A percentile compares a stretch with the other conserved stretches of the same genome.
Conservation (phyloP, 2,888 invertebrate genomes). For the Eupithecia inturbata region DNA sequence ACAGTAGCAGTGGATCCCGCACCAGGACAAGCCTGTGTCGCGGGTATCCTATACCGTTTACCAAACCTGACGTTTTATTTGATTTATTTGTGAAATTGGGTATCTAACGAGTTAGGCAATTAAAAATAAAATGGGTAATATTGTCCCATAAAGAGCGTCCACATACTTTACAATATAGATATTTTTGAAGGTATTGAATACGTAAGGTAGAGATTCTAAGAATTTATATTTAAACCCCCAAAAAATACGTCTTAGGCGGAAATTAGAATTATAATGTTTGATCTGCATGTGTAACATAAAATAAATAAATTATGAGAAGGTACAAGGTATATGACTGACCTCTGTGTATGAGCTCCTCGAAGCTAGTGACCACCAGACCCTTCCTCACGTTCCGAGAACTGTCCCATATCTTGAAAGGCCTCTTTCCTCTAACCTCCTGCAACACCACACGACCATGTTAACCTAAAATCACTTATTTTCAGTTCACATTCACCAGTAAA, state of each 20-base stretch:
- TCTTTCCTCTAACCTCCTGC: slow-evolving; percentile 97
- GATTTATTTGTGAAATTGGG: no score
- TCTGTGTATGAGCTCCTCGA: slow-evolving; percentile 93
- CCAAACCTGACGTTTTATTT: no score
- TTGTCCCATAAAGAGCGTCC: background rate
- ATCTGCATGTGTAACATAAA: background rate
- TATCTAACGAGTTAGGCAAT: background rate
- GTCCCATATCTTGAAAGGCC: slow-evolving; percentile 99
- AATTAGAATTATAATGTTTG: background rate
- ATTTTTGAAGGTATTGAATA: background rate
- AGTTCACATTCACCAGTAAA: background rate
- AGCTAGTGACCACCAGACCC: slow-evolving; percentile 95
- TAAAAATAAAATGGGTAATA: background rate
- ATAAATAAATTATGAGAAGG: background rate
- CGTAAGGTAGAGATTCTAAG: background rate
- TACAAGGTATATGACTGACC: slow-evolving; percentile 76
- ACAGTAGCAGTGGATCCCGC: no score
- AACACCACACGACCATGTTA: slow-evolving; percentile 50
- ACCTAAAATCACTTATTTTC: background rate
- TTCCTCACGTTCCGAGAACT: slow-evolving; percentile 96
- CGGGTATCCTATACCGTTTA: no score
- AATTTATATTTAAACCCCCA: no score
- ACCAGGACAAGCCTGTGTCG: no score
- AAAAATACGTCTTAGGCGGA: background rate
- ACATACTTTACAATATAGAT: background rate